These are phyloP conservation scores for Simalia tracyae DNA, from an alignment of 2,797 vertebrate species.

Conservation along the genomic window DNA sequence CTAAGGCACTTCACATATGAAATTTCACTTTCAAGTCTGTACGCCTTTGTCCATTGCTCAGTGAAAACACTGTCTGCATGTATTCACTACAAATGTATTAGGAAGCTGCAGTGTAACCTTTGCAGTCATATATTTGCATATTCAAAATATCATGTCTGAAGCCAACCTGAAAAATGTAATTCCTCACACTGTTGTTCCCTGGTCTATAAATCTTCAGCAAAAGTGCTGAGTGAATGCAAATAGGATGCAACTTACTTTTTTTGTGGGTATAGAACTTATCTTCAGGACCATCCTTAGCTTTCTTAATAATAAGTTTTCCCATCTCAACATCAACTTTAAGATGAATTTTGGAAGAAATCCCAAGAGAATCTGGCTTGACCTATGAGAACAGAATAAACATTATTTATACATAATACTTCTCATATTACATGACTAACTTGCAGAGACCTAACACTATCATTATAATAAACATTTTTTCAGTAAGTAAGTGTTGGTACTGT, in stretches of 20 bases:
- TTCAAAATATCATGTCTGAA: neutral
- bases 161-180: neutral
- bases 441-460: neutral
- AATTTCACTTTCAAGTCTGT: neutral
- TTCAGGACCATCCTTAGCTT: slow-evolving; percentile 92
- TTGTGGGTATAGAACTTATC: slow-evolving; percentile 94
- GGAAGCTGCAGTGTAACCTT: neutral
- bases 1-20: neutral
- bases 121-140: neutral
- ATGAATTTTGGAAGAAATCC: slow-evolving; percentile 88
- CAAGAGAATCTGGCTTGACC: slow-evolving; percentile 92
- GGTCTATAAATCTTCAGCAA: neutral
- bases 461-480: slow-evolving; percentile 15
- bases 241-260: slow-evolving; percentile 84
- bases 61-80: neutral
- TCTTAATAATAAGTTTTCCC: slow-evolving; percentile 91
- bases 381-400: slow-evolving; percentile 61
- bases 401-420: neutral
- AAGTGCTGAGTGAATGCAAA: neutral
- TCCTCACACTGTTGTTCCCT: neutral
- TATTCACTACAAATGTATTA: neutral
- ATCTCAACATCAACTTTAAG: slow-evolving; percentile 97
- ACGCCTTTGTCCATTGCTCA: no score
- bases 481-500: slow-evolving; percentile 10
- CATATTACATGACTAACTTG: neutral